These are phyloP conservation scores for Lepus oiostolus DNA, from an alignment of 2,797 vertebrate genomes.

Conservation along the genomic window DNA sequence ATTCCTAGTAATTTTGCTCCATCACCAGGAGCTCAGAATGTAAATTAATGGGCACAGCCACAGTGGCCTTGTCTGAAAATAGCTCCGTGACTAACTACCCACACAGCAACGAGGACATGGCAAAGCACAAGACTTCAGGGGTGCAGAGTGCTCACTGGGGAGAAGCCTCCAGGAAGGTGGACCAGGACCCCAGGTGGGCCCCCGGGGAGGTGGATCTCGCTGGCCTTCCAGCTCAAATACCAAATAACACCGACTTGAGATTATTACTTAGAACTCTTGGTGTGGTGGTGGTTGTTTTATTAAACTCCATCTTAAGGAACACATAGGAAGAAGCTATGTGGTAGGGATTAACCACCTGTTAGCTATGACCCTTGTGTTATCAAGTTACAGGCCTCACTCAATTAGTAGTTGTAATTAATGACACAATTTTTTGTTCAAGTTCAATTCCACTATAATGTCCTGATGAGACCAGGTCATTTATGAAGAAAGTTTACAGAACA, in stretches of 20 bases:
- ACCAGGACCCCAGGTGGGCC: background rate
- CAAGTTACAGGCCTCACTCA: slow-evolving; percentile 65
- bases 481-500: background rate
- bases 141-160: background rate
- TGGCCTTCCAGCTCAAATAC: slow-evolving; percentile 8
- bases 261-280: background rate
- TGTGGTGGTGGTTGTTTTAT: background rate
- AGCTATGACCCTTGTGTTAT: slow-evolving; percentile 30
- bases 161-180: background rate
- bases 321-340: slow-evolving; percentile 42
- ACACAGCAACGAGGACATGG: background rate
- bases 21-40: slow-evolving; percentile 38
- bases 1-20: slow-evolving; percentile 65
- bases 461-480: background rate
- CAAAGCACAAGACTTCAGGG: background rate
- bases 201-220: background rate
- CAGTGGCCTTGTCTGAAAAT: slow-evolving; percentile 65
- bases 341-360: slow-evolving; percentile 69
- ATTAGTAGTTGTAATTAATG: slow-evolving; percentile 63
- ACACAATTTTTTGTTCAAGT: slow-evolving; percentile 62
- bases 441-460: slow-evolving; percentile 52
- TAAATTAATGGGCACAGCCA: slow-evolving; percentile 51
- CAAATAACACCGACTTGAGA: background rate
- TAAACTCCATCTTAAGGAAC: slow-evolving; percentile 56
- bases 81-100: slow-evolving; percentile 48